Percentiles rank a stretch among this genome's conserved stretches.
Conservation (phyloP, 2,797 vertebrate genomes). For the Selene dorsalis region DNA sequence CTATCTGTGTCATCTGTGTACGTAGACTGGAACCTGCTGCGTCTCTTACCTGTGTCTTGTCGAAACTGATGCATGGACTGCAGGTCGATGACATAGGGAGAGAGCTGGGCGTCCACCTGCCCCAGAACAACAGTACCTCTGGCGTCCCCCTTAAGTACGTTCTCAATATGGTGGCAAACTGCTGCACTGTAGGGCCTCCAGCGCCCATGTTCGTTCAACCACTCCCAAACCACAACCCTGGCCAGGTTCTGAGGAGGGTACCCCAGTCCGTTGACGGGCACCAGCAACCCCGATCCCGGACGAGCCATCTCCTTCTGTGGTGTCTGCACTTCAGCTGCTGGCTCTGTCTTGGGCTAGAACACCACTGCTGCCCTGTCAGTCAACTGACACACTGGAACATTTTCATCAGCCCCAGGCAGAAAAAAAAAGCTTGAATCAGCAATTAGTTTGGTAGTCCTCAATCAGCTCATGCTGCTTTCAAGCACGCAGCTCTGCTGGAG, state of each 20-base stretch:
- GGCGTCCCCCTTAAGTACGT: conserved; percentile 91
- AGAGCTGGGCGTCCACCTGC: conserved; percentile 92
- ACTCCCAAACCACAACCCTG: conserved; percentile 97
- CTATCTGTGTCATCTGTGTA: neutral
- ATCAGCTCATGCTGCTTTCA: conserved; percentile 71
- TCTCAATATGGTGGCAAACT: conserved; percentile 96
- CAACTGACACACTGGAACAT: conserved; percentile 72
- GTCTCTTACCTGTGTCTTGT: conserved; percentile 94
- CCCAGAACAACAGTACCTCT: conserved; percentile 93
- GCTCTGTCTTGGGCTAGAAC: conserved; percentile 55
- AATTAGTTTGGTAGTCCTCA: conserved; percentile 32
- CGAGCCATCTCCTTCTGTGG: conserved; percentile 70
- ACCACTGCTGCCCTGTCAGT: conserved; percentile 70
- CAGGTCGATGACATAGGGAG: conserved; percentile 95
- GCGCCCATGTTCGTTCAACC: conserved; percentile 95
- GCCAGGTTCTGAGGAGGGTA: conserved; percentile 94
- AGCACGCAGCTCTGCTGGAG: conserved; percentile 34
- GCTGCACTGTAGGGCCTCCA: conserved; percentile 95
- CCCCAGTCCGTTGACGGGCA: conserved; percentile 83
- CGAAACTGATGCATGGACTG: conserved; percentile 99
- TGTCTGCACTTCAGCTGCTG: conserved; percentile 50
- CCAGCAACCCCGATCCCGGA: conserved; percentile 75
- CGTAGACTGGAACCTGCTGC: neutral
- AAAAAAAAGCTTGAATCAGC: conserved; percentile 61
- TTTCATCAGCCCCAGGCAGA: conserved; percentile 44